Percentiles rank a stretch among this genome's conserved stretches.
phyloP scores from a whole-genome alignment of 2,888 invertebrate species.

The Hypselothyrea guttata region DNA sequence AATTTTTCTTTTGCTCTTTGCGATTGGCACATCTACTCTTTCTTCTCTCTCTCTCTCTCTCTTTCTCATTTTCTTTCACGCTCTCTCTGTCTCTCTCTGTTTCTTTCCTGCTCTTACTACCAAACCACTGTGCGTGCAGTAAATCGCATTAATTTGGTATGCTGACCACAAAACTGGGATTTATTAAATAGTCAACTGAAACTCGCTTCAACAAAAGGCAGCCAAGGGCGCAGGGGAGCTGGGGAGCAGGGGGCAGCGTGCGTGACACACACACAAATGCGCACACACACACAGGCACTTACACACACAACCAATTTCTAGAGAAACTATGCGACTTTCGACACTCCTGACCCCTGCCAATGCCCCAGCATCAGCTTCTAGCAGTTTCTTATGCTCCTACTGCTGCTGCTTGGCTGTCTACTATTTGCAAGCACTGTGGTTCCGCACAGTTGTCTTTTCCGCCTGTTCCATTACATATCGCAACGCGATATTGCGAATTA shows the following conservation, averaged over 20 bases:
- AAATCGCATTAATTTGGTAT: slow-evolving; percentile 78
- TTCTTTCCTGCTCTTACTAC: no score
- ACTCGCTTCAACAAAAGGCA: slow-evolving; percentile 31
- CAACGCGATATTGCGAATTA: slow-evolving; percentile 28
- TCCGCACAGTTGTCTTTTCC: slow-evolving; percentile 45
- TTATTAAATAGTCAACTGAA: slow-evolving; percentile 78
- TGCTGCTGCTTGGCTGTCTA: slow-evolving; percentile 7
- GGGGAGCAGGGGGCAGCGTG: slow-evolving; percentile 40
- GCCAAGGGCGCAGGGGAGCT: not conserved
- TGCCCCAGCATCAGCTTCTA: slow-evolving; percentile 1
- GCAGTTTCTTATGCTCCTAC: slow-evolving; percentile 13
- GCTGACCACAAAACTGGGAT: slow-evolving; percentile 78
- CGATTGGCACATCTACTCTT: slow-evolving; percentile 27
- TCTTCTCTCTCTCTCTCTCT: not conserved
- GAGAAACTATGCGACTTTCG: slow-evolving; percentile 22
- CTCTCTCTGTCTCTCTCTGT: no score
- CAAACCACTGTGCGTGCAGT: slow-evolving; percentile 36
- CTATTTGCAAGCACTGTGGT: slow-evolving; percentile 19
- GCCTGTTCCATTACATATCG: slow-evolving; percentile 55
- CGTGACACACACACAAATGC: slow-evolving; percentile 67
- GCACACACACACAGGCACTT: slow-evolving; percentile 2
- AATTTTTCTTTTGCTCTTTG: slow-evolving; percentile 47
- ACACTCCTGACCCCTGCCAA: slow-evolving; percentile 31
- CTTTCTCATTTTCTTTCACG: no score
- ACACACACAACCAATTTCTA: slow-evolving; percentile 23